These are phyloP conservation scores for Accipiter fasciatus DNA, from an alignment of 2,797 vertebrate genomes.

Conservation along the genomic window DNA sequence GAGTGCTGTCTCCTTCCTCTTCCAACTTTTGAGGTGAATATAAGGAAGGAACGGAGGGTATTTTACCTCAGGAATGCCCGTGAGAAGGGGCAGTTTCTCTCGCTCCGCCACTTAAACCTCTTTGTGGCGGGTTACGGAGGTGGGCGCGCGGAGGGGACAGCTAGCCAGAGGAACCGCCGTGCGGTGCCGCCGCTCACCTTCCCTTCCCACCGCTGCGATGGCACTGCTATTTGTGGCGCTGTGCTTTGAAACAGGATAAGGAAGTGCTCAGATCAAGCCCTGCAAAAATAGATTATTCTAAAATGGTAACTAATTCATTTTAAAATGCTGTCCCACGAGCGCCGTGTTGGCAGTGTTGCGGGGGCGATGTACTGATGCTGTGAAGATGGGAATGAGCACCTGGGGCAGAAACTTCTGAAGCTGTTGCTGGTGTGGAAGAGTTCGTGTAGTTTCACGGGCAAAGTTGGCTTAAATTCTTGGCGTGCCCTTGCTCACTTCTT, in stretches of 20 bases:
- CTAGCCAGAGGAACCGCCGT: rapidly evolving
- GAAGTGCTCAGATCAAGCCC: constrained; percentile 39
- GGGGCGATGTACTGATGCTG: not conserved
- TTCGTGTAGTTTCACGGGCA: rapidly evolving
- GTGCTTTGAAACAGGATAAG: constrained; percentile 50
- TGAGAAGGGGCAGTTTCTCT: not conserved
- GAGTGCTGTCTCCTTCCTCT: not conserved
- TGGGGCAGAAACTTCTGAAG: not conserved
- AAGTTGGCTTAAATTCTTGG: not conserved
- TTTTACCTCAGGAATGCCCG: not conserved
- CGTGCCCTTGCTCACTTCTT: not conserved
- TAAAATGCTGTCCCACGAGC: constrained; percentile 6
- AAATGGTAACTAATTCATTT: constrained; percentile 41
- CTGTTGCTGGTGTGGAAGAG: not conserved
- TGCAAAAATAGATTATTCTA: constrained; percentile 54
- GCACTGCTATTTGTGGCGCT: constrained; percentile 38
- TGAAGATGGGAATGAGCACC: not conserved
- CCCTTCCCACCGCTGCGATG: rapidly evolving
- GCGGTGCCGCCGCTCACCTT: not conserved
- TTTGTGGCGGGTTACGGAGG: not conserved
- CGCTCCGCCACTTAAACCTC: not conserved
- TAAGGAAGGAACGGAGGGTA: not conserved
- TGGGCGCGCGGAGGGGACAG: not conserved
- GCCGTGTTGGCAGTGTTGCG: constrained; percentile 19
- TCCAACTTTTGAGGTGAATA: not conserved